These are phyloP conservation scores for Drosophila sucinea DNA, from an alignment of 1,140 invertebrate species.

Conservation along the genomic window DNA sequence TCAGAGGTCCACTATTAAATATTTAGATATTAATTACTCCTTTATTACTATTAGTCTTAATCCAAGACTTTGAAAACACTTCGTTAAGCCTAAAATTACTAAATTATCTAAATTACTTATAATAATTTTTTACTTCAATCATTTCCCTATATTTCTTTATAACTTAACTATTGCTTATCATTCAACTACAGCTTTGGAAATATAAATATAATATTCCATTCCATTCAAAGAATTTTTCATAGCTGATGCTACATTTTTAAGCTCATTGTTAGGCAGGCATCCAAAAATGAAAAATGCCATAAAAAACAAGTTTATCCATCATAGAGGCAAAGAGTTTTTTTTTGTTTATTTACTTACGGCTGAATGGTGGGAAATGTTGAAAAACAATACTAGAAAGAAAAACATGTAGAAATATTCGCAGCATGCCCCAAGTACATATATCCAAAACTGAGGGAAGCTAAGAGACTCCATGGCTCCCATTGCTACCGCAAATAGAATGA, in stretches of 20 bases:
- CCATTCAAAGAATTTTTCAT: no score
- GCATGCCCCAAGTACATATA: conserved; percentile 36
- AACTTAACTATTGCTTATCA: no score
- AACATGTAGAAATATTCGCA: conserved; percentile 74
- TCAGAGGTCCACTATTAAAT: no score
- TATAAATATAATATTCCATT: no score
- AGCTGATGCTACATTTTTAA: not conserved
- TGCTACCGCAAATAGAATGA: conserved; percentile 19
- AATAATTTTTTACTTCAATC: no score
- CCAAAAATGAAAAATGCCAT: conserved; percentile 36
- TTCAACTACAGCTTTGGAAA: no score
- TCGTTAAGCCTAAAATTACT: no score
- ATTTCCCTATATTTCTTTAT: no score
- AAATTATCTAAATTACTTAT: no score
- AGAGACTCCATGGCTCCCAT: conserved; percentile 34
- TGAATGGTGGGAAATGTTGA: conserved; percentile 46
- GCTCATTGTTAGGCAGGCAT: not conserved
- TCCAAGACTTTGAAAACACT: no score
- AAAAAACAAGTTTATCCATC: conserved; percentile 26
- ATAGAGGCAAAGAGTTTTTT: not conserved
- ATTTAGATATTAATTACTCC: no score
- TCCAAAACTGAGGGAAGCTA: not conserved
- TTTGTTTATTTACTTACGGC: conserved; percentile 51
- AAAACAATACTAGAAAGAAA: conserved; percentile 37
- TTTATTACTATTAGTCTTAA: no score